These are phyloP conservation scores for Leucophenga varia DNA, from an alignment of 1,140 invertebrate genomes.

Conservation along the genomic window DNA sequence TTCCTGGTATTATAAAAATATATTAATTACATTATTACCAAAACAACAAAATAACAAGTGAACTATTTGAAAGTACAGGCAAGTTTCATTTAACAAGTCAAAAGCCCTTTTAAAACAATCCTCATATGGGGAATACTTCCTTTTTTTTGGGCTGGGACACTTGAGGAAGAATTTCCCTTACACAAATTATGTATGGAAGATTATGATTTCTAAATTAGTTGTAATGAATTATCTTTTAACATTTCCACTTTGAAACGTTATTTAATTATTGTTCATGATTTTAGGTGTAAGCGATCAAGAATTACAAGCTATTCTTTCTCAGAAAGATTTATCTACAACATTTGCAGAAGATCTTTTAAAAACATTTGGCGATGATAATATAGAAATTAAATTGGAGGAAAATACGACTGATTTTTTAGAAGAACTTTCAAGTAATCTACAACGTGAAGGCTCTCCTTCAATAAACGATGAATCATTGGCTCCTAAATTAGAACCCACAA, in stretches of 20 bases:
- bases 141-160: neutral
- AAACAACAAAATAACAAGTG: no score
- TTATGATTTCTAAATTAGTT: no score
- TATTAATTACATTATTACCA: no score
- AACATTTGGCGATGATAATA: conserved; percentile 72
- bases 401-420: conserved; percentile 22
- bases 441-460: conserved; percentile 21
- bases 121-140: no score
- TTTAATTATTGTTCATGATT: conserved; percentile 18
- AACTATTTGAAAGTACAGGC: no score
- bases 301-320: conserved; percentile 69
- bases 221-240: no score
- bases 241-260: no score
- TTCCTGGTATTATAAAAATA: no score
- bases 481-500: no score
- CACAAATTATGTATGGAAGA: no score
- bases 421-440: conserved; percentile 18
- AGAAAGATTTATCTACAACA: conserved; percentile 75
- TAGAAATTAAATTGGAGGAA: conserved; percentile 66
- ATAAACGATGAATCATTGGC: conserved; percentile 27
- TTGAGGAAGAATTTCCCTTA: neutral
- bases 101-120: no score
- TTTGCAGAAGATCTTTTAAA: conserved; percentile 82
- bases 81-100: no score
- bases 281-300: conserved; percentile 68